Evolutionary conservation across 2,888 invertebrate genomes (phyloP), one percentile per base, ranked within the genome.

Genomic region (Minunthozetes semirufus): DNA sequence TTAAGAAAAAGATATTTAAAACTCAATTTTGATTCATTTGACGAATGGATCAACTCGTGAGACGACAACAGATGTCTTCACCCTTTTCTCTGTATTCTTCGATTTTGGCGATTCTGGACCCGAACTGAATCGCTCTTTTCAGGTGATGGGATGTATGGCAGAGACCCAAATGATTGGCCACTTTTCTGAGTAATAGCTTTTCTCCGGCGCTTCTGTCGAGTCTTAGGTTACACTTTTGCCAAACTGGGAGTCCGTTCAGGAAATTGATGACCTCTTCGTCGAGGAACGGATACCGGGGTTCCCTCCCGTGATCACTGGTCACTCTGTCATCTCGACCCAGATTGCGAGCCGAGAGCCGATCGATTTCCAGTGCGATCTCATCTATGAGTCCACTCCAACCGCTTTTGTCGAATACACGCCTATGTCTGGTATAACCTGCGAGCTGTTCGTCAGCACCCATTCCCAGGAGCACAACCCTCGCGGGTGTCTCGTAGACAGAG

Each of bases 401-500:
- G 84, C 42, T 42, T 56, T 61, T 78, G 72, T 75, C 72, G 74
- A 78, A 80, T 63, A 74, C 78, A 73, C 88, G 90, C 80, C 94
- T 87, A 81, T 98, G 96, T 76, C 94, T 87, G 48, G 89, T 89
- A 82, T 98, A 98, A 1, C 98, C 98, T 71, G 93, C 96, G 81
- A 98, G 90, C 77, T 97, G 86, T 85, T 99, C 99, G 86, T 99
- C 99, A 0, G 98, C 97, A 9, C 98, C 98, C 85, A 93, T 93
- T 48, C 98, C 98, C 79, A 92, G 84, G 78, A 96, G 83, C 76
- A 94, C 83, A 25, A 94, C 63, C 17, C 87, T 91, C 91, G 78
- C 48, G 68, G 74, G 72, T n/a, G 50, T 71, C 46, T 72, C 38
- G 19, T 72, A 74, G 3, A 42, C 27, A 42, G 53, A 33, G 6